Base-by-base conservation (phyloP, 2,797 vertebrate species). In the Thalassophryne amazonica region DNA sequence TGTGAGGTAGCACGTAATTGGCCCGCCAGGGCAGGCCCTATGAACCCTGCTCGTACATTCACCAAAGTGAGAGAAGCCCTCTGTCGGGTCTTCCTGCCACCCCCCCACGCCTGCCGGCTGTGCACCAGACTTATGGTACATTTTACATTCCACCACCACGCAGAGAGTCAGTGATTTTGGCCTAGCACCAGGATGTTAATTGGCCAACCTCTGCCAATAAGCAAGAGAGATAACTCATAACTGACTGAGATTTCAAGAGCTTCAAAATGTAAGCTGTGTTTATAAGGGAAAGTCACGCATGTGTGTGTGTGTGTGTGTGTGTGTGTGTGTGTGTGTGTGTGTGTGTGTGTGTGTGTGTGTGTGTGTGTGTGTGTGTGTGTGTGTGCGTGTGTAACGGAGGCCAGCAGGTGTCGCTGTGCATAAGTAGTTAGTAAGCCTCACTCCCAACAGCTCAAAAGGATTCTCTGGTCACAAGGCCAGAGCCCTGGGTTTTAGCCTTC, bases 81-180 rank as follows among this genome's bases (percentile, higher is more conserved):
- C 17, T 76, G 75, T 78, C 73, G 80, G 73, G 58, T 61, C 63
- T 76, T 61, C 73, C 65, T 78, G 77, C 64, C 69, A 73, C 72
- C 78, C 76, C 71, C 61, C 70, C 78, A 72, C 70, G 73, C 76
- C n/a, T 69, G 60, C 40, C 64, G 80, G 75, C 63, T 66, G 14
- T 79, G 74, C 68, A 65, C 76, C 73, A 61, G 85, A 89, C 89
- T 88, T 88, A 89, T 89, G 77, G 67, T 58, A 77, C 73, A 85
- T 87, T 88, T 91, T 84, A 86, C 85, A 90, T 78, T 56, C 66
- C 69, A 73, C 71, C 76, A 80, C 69, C 32, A 71, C 35, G 64
- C 77, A 46, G 67, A 61, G 65, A 81, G 74, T 69, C 76, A 73
- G 76, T 72, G 77, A 85, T 86, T 76, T 78, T 80, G 70, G 85